Conservation (phyloP, 2,113 vertebrate genomes). For the Pleuronectes platessa region DNA sequence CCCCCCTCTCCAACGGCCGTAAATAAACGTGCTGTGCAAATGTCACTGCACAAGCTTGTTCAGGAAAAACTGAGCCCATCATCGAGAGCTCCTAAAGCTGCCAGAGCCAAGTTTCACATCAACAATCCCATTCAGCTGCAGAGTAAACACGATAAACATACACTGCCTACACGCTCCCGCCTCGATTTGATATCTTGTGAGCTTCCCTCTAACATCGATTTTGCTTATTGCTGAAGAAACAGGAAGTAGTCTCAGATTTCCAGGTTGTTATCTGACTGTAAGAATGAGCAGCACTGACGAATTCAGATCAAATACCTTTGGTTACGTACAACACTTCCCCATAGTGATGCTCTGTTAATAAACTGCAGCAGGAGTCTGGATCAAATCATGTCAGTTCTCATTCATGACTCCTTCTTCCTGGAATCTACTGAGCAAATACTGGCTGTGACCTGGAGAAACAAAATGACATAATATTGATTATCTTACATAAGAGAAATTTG, state of each 20-base stretch:
- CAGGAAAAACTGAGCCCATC: constrained; percentile 34
- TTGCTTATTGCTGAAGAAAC: not conserved
- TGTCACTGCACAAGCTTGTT: constrained; percentile 29
- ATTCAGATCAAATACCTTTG: not conserved
- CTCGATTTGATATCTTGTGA: constrained; percentile 5
- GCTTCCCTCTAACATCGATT: not conserved
- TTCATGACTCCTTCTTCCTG: constrained; percentile 32
- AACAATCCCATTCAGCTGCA: not conserved
- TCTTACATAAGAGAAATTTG: constrained; percentile 2
- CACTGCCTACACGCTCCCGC: constrained; percentile 9
- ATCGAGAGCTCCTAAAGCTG: not conserved
- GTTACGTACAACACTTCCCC: not conserved
- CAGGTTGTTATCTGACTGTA: not conserved
- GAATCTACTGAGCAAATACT: constrained; percentile 8
- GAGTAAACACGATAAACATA: constrained; percentile 48
- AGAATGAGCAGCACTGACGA: not conserved
- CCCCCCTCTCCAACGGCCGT: constrained; percentile 33
- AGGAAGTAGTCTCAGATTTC: not conserved
- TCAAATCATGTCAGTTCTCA: constrained; percentile 43
- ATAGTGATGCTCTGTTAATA: constrained; percentile 22
- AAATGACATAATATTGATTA: constrained; percentile 11
- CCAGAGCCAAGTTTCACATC: no score
- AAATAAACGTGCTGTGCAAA: constrained; percentile 59
- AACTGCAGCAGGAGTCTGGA: constrained; percentile 34
- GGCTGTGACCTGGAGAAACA: not conserved